These are phyloP conservation scores for Natator depressus DNA, from an alignment of 2,113 vertebrate species.

Conservation along the genomic window DNA sequence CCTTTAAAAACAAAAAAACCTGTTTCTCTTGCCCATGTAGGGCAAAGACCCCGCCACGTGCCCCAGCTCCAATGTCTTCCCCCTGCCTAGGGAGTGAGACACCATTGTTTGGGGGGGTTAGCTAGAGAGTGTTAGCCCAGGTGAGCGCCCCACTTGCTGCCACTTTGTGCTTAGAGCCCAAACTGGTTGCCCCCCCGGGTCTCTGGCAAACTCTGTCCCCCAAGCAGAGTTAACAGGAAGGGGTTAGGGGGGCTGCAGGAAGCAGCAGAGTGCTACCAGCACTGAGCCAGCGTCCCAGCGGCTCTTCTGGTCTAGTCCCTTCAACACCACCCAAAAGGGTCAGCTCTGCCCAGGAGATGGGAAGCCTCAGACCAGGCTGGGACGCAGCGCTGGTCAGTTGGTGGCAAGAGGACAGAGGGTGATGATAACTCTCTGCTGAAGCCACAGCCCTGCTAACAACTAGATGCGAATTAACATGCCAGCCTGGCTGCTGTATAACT, in stretches of 20 bases:
- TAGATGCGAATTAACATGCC: neutral
- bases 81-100: neutral
- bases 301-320: neutral
- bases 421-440: neutral
- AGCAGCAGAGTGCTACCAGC: neutral
- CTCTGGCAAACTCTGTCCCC: neutral
- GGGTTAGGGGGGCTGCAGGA: neutral
- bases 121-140: too few species aligned
- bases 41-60: neutral
- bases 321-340: neutral
- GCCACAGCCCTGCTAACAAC: neutral
- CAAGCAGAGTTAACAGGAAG: neutral
- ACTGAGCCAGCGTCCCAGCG: neutral
- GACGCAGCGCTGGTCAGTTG: neutral
- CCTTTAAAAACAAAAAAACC: neutral
- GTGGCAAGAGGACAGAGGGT: neutral
- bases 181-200: neutral
- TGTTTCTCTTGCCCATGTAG: neutral
- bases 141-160: too few species aligned
- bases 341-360: neutral
- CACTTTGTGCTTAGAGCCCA: neutral
- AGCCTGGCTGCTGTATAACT: neutral
- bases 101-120: too few species aligned
- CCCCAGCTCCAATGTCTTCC: neutral
- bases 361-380: neutral